Base-by-base conservation (phyloP, 2,888 invertebrate species). In the Rhorus exstirpatorius region DNA sequence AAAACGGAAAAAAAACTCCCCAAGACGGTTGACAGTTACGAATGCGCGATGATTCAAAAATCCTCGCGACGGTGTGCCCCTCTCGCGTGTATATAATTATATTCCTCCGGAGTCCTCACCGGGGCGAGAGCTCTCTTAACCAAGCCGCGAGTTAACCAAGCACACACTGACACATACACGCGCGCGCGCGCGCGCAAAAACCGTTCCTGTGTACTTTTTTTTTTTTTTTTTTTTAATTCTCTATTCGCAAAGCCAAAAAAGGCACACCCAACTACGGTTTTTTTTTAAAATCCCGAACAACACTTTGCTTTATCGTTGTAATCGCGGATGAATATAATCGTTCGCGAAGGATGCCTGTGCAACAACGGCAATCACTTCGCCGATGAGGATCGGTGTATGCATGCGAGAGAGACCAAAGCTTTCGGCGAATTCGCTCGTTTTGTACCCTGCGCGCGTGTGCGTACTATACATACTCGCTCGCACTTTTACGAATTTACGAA, bases 1-100 rank as follows among this genome's bases (percentile, higher is more conserved):
- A 68, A 49, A 31, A 31, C 19, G 21, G 21, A 53, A 53, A 21
- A 53, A 53, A 21, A 60, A 60, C 83, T 76, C 67, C 76, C 61
- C 79, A 61, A 31, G 71, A 79, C 83, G 75, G 83, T 88, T 90
- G 90, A 90, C 90, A 89, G 90, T 90, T 90, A 89, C 87, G 83
- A 85, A 79, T 80, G 84, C 83, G 84, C 84, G 84, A 86, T 86
- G 84, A 88, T 90, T 90, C 87, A 90, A 90, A 90, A 89, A 87
- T 86, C 80, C 85, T 86, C 83, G 77, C 68, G 78, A 79, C 83
- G 61, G 83, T 31, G 75, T 75, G 31, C 63, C 70, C 58, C 70
- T 53, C 79, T 77, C 58, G 78, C 60, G 79, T 70, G 83, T 65
- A 55, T 84, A 60, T 78, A n/a, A n/a, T n/a, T 53, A 60, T 63